Evolutionary conservation across 2,113 vertebrate genomes (phyloP).

Genomic region (rabbit (Oryctolagus cuniculus)): mOryCun1.1 NC_091451.1:17453001-17453500

Average conservation of each 20-base stretch:
- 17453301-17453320: not conserved
- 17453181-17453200: not conserved
- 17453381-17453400: too few species aligned
- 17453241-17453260: not conserved
- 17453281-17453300: not conserved
- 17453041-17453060: not conserved
- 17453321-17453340: too few species aligned
- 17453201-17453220: not conserved
- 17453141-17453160: not conserved
- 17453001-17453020: not conserved
- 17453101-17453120: not conserved
- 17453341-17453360: too few species aligned
- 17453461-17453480: too few species aligned
- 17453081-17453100: not conserved
- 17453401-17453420: too few species aligned
- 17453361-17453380: too few species aligned
- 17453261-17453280: not conserved
- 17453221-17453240: constrained; percentile 4
- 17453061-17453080: constrained; percentile 17
- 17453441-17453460: too few species aligned
- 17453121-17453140: not conserved
- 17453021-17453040: not conserved
- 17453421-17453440: too few species aligned
- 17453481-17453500: too few species aligned
- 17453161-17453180: constrained; percentile 12